Conservation (phyloP, 2,888 invertebrate genomes). For the Graphium colonna region DNA sequence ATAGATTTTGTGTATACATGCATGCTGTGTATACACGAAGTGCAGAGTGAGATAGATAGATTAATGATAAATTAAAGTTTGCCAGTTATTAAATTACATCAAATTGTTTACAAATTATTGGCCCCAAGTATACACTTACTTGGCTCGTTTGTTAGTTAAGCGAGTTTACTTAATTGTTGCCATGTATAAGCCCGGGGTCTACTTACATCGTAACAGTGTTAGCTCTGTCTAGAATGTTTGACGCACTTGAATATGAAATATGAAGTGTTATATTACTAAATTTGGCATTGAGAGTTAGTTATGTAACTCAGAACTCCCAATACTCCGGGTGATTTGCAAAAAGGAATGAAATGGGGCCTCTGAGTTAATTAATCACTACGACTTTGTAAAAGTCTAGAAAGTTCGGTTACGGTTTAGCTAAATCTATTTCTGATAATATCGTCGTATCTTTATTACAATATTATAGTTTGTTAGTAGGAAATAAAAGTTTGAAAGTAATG, state of each 20-base stretch:
- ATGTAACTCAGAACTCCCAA: neutral
- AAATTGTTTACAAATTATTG: neutral
- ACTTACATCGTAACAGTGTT: slow-evolving; percentile 16
- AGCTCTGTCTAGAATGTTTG: slow-evolving; percentile 9
- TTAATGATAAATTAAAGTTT: neutral
- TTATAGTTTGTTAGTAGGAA: no score
- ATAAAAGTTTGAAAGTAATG: no score
- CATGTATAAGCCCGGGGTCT: slow-evolving; percentile 10
- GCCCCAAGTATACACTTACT: neutral
- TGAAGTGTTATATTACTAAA: neutral
- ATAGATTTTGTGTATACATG: no score
- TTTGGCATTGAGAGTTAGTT: neutral
- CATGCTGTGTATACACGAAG: no score
- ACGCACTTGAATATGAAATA: slow-evolving; percentile 1
- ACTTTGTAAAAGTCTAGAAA: no score
- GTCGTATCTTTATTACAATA: no score
- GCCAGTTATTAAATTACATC: neutral
- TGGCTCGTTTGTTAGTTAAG: slow-evolving; percentile 13
- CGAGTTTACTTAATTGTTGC: slow-evolving; percentile 19
- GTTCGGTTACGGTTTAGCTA: no score
- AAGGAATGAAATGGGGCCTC: no score
- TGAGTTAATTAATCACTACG: no score
- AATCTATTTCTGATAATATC: no score
- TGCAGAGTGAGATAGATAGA: no score
- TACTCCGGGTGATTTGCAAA: no score